Evolutionary conservation across 2,113 vertebrate species (phyloP), one percentile per base, ranked within the genome.

Genomic region (Cettia cetti): DNA sequence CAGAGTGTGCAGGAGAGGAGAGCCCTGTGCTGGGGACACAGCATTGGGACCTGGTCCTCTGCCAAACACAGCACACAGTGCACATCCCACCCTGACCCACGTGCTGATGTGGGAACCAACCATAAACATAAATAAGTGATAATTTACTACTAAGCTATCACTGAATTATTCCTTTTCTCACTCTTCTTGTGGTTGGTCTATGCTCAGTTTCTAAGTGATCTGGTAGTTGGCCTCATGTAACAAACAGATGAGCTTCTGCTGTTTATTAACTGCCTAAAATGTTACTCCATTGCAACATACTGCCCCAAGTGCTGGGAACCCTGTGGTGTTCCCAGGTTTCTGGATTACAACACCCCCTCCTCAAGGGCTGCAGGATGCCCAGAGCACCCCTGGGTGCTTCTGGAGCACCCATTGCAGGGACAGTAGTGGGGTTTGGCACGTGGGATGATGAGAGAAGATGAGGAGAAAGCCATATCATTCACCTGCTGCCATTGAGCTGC

Each of bases 371-470:
- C 28, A 30, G 64, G n/a, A 42, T 30, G 42, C 49, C n/a, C 18
- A 3, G 80, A 86, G 44, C 35, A 54, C 10, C 35, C 54, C 31
- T 11, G 64, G 16, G 31, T 59, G 64, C 75, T 39, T n/a, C 64
- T 5, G n/a, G 35, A 76, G 40, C 18, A 5, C 10, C 20, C 20
- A 47, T 1, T 10, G 4, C 4, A 23, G 70, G 49, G 44, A 23
- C 0, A 8, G 44, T 0, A 1, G 7, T 0, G 14, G 13, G 8
- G 2, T n/a, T 40, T 5, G 13, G 82, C 44, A 63, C 2, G 3
- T 37, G 47, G 42, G n/a, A 53, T 17, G 50, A 23, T 9, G 49
- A 42, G 24, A 21, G n/a, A 37, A 75, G 47, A 27, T 19, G 40
- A 49, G 27, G 44, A 69, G 40, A 88, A 66, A 39, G 56, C 18